Percentiles rank a stretch among this genome's conserved stretches.
phyloP scores from a whole-genome alignment of 2,888 invertebrate species.

The Hirtodrosophila histrioides region DNA sequence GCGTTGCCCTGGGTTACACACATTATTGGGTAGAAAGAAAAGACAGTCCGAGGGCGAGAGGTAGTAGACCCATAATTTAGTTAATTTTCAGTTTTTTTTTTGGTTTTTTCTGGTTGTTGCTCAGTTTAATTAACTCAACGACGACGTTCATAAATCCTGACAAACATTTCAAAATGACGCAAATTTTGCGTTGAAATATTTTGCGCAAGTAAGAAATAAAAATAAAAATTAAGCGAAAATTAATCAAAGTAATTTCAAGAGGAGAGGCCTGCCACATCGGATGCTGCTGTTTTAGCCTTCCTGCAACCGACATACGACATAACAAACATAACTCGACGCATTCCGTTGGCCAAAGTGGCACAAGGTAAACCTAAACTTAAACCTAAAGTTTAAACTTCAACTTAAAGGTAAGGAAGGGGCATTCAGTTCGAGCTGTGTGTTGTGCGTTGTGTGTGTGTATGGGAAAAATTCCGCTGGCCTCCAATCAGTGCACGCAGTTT shows the following conservation, averaged over 20 bases:
- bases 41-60: neutral
- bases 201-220: slow-evolving; percentile 74
- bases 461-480: slow-evolving; percentile 79
- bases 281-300: slow-evolving; percentile 4
- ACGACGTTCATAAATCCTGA: slow-evolving; percentile 70
- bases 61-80: slow-evolving; percentile 61
- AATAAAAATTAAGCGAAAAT: slow-evolving; percentile 80
- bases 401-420: slow-evolving; percentile 37
- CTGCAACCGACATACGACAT: slow-evolving; percentile 58
- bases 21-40: slow-evolving; percentile 1
- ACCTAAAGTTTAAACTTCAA: slow-evolving; percentile 10
- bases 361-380: slow-evolving; percentile 58
- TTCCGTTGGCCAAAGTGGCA: slow-evolving; percentile 76
- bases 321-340: slow-evolving; percentile 71
- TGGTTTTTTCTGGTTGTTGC: slow-evolving; percentile 27
- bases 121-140: slow-evolving; percentile 71
- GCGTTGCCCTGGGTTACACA: slow-evolving; percentile 63
- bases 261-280: neutral
- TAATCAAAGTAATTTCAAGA: slow-evolving; percentile 73
- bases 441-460: slow-evolving; percentile 68
- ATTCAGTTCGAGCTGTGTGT: slow-evolving; percentile 3
- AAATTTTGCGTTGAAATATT: slow-evolving; percentile 66
- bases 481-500: slow-evolving; percentile 76
- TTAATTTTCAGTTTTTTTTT: slow-evolving; percentile 60
- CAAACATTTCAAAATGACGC: slow-evolving; percentile 72